Percentiles rank a stretch among this genome's conserved stretches.
Conservation (phyloP, 1,140 invertebrate genomes). For the Drosophila ironensis region DNA sequence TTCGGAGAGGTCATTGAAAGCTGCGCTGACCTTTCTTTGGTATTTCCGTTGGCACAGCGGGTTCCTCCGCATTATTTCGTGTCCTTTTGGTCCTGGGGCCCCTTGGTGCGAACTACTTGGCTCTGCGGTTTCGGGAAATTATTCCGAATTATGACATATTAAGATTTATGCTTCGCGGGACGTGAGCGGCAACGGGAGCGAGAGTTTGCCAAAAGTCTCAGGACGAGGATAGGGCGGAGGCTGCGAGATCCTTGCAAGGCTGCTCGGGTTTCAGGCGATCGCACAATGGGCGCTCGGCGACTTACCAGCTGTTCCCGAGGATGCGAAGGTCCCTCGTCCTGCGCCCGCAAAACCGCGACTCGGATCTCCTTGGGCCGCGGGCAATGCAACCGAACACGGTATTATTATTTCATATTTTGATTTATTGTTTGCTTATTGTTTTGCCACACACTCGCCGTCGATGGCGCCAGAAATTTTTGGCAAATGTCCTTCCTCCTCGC, state of each 20-base stretch:
- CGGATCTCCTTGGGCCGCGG: constrained; percentile 36
- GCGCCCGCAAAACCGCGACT: constrained; percentile 5
- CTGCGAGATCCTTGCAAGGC: constrained; percentile 34
- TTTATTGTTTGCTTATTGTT: constrained; percentile 79
- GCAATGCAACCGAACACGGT: constrained; percentile 6
- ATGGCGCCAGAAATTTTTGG: constrained; percentile 27
- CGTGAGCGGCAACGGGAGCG: constrained; percentile 1
- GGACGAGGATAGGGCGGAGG: constrained; percentile 21
- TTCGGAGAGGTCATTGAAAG: background rate
- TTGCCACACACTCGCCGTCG: constrained; percentile 53
- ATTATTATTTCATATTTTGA: constrained; percentile 80
- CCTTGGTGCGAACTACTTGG: constrained; percentile 60
- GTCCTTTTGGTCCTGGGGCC: constrained; percentile 1
- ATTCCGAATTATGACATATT: constrained; percentile 79
- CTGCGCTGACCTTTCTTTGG: background rate
- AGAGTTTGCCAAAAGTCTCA: constrained; percentile 43
- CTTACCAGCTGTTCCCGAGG: constrained; percentile 61
- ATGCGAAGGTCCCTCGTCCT: constrained; percentile 1
- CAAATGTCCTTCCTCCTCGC: constrained; percentile 13
- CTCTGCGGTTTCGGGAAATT: constrained; percentile 51
- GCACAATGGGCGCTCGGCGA: constrained; percentile 56
- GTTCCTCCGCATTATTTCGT: constrained; percentile 5
- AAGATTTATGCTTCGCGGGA: constrained; percentile 58
- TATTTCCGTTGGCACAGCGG: constrained; percentile 50
- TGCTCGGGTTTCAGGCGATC: constrained; percentile 59